Base-by-base conservation (phyloP, 1,140 invertebrate species). In the Macrobrachium nipponense region DNA sequence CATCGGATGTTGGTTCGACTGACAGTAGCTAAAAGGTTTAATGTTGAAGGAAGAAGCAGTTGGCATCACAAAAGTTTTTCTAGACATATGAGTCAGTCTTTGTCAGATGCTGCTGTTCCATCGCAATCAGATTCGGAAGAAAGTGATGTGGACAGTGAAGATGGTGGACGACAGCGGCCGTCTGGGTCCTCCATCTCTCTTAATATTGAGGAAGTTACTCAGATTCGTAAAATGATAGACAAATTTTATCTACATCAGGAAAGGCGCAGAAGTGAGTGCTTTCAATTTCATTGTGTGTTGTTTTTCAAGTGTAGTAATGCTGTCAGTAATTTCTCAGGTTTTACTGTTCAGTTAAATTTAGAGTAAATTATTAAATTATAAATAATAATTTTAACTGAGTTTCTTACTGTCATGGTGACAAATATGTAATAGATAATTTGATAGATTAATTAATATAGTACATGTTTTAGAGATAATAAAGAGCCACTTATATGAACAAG, bases 131-230 rank as follows among this genome's bases (percentile, higher is more conserved):
- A 86, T 59, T 86, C 83, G 7, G 66, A 70, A 36, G 76, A 79
- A 64, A 78, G 80, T 59, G 73, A 68, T 59, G 82, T 78, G 61
- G 82, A 84, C 82, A 78, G 75, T 73, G 83, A 86, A 36, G 64
- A 85, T 64, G 77, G 66, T 5, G 20, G 27, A 27, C 58, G 62
- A 43, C 62, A 23, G 36, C 59, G 44, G 20, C 77, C 68, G 15
- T 72, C 58, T 12, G 83, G 68, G 18, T 17, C 14, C 6, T 43
- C 78, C 44, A 62, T 68, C 18, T 14, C 60, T 11, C 77, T 68
- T 15, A 12, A 23, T 62, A 58, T 85, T 11, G 83, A 86, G 58
- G 66, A 80, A 36, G 83, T 80, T 27, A 18, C 78, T 12, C 77
- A 51, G n/a, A 58, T 86, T 10, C 79, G 77, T 23, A 86, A 80